Base-by-base conservation (phyloP, 2,797 vertebrate species). In the Paedocypris micromegethes region DNA sequence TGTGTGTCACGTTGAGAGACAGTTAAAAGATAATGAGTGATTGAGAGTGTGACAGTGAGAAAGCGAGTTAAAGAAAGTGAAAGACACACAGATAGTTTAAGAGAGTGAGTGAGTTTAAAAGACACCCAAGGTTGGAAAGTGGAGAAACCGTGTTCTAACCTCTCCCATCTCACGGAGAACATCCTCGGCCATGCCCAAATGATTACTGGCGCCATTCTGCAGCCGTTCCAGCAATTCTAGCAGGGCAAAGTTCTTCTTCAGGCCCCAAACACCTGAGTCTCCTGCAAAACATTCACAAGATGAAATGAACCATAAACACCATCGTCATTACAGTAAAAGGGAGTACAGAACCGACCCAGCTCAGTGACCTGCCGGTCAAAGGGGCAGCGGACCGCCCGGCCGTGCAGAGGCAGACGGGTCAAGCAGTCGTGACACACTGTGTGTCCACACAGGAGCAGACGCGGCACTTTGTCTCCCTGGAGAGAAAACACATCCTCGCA, bases 191-290 rank as follows among this genome's bases (percentile, higher is more conserved):
- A 90, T 88, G 6, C 94, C 93, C 4, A 88, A 91, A 72, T 95
- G 95, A 82, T 93, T 93, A 79, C 85, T 84, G 2, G 94, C 91
- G 52, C 96, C 96, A 76, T 98, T 97, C 82, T 98, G 96, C 54
- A 98, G 88, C 55, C 96, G 90, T 83, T 98, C 96, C 79, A 98
- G 75, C 46, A 98, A 92, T 72, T 98, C 96, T 59, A 98, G 87
- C 77, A 98, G 88, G 79, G 96, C 96, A 87, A 98, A 98, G 85
- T 98, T 98, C 84, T 98, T 98, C 85, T 98, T 98, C 77, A 98
- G 83, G 38, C 96, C 96, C 96, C 96, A 98, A 58, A 98, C 94
- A 72, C 96, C 96, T 52, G 96, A 98, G 80, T 98, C 96, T 9
- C 96, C 96, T 98, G 50, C 40, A 58, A 5, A 50, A 9, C 2